Percentiles rank a stretch among this genome's conserved stretches.
These are phyloP conservation scores for Bursaphelenchus mucronatus DNA, from an alignment of 1,140 invertebrate genomes.

Conservation along the genomic window DNA sequence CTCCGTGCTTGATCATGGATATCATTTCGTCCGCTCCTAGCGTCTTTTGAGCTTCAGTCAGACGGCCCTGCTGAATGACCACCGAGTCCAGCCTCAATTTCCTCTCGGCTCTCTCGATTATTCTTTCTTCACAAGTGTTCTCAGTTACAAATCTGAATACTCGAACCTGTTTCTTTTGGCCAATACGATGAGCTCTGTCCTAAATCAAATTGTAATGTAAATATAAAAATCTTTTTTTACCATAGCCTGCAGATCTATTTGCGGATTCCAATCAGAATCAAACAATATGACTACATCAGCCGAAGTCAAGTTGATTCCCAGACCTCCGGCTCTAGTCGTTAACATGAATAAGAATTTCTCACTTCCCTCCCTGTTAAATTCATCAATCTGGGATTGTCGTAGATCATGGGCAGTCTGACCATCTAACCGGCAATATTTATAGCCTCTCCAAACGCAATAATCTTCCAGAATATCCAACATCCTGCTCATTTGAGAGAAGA, in stretches of 20 bases:
- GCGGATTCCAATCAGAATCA: slow-evolving; percentile 99
- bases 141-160: slow-evolving; percentile 92
- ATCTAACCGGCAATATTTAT: slow-evolving; percentile 89
- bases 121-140: slow-evolving; percentile 98
- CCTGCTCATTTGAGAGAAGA: slow-evolving; percentile 98
- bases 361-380: slow-evolving; percentile 83
- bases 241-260: slow-evolving; percentile 91
- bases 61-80: slow-evolving; percentile 91
- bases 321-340: slow-evolving; percentile 91
- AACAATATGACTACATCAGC: slow-evolving; percentile 97
- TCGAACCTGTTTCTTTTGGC: slow-evolving; percentile 89
- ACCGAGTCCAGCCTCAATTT: slow-evolving; percentile 72
- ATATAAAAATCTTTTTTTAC: slow-evolving; percentile 40
- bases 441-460: slow-evolving; percentile 89
- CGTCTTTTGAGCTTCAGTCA: slow-evolving; percentile 84
- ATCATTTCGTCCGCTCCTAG: slow-evolving; percentile 98
- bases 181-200: slow-evolving; percentile 97
- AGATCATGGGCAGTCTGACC: slow-evolving; percentile 96
- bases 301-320: slow-evolving; percentile 96
- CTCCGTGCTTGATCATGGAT: slow-evolving; percentile 95
- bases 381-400: slow-evolving; percentile 85
- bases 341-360: slow-evolving; percentile 97
- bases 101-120: slow-evolving; percentile 94
- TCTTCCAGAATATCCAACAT: slow-evolving; percentile 98
- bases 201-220: slow-evolving; percentile 48